These are phyloP conservation scores for Plumapathes pennacea DNA, from an alignment of 92 coral and sea anemone species.

Conservation along the genomic window DNA sequence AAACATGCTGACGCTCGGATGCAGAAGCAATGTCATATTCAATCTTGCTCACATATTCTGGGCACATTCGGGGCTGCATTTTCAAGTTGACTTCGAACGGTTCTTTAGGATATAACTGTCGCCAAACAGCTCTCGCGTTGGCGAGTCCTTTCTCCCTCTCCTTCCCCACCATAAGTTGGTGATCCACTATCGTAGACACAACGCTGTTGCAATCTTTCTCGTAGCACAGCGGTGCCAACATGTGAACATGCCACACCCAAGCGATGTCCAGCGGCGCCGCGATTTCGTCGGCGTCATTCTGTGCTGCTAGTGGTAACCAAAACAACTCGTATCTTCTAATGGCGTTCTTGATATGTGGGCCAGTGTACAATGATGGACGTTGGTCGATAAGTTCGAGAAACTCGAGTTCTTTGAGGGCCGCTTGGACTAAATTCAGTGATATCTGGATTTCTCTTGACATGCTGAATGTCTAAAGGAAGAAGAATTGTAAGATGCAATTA, in stretches of 20 bases:
- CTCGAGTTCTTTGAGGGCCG: conserved; percentile 39
- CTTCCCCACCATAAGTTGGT: conserved; percentile 30
- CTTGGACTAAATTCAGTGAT: too few species aligned
- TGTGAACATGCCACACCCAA: conserved; percentile 72
- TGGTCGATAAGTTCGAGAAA: conserved; percentile 37
- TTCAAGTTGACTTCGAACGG: conserved; percentile 52
- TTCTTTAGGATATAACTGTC: conserved; percentile 41
- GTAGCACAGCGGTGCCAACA: conserved; percentile 65
- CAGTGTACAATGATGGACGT: conserved; percentile 19
- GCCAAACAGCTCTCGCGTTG: conserved; percentile 44
- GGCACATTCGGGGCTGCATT: conserved; percentile 16
- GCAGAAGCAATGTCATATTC: conserved; percentile 43
- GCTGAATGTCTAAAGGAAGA: too few species aligned
- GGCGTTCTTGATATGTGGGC: conserved; percentile 52
- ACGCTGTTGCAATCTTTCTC: conserved; percentile 59
- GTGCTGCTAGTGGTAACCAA: conserved; percentile 49
- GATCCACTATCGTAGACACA: conserved; percentile 54
- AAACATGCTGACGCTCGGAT: conserved; percentile 33
- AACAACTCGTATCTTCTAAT: conserved; percentile 50
- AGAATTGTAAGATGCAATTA: too few species aligned
- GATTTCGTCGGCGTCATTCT: conserved; percentile 10
- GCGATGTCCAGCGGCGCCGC: conserved; percentile 72
- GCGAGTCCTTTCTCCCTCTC: conserved; percentile 24
- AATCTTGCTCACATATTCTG: conserved; percentile 13
- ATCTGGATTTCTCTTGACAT: too few species aligned